Evolutionary conservation across 2,797 vertebrate genomes (phyloP), one percentile per base, ranked within the genome.

Genomic region (Dendrocincla fuliginosa): DNA sequence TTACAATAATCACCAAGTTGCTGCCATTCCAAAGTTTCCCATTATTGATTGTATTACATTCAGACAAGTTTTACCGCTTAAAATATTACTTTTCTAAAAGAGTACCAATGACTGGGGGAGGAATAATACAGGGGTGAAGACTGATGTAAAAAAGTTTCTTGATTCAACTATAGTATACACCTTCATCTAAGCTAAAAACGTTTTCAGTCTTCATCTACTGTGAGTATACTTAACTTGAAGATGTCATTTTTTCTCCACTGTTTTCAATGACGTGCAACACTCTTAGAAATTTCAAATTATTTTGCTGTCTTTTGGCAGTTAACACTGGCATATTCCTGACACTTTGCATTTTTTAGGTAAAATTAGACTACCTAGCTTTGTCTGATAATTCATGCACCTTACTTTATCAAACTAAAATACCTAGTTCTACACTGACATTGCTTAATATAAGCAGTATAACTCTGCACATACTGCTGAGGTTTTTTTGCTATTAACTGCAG

Each of bases 401-500:
- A 49, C 37, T 33, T 84, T 18, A 86, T 56, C 39, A 57, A 78
- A 64, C 5, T 12, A 52, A 87, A 74, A 49, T 6, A 9, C 42
- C 71, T 76, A 86, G 37, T 64, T 90, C 46, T 65, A 77, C 41
- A 81, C 10, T 27, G 32, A 67, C 53, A 86, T 80, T 35, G 55
- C 82, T 32, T 75, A 46, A 68, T 52, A 55, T 42, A 67, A 81
- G 80, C 44, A 88, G 77, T 35, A 77, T 25, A 75, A 42, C 53
- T 77, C 33, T 82, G 89, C 57, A 96, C 90, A 94, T 61, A 89
- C 70, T 12, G 17, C 22, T 18, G 50, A 13, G 28, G 10, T 1
- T 53, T 89, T 88, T 78, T n/a, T 74, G 59, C 52, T 89, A 92
- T 93, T 89, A 94, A 84, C 28, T 75, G 39, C 57, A 95, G 87